phyloP scores from a whole-genome alignment of 2,888 invertebrate species.

The Panzeria rudis region DNA sequence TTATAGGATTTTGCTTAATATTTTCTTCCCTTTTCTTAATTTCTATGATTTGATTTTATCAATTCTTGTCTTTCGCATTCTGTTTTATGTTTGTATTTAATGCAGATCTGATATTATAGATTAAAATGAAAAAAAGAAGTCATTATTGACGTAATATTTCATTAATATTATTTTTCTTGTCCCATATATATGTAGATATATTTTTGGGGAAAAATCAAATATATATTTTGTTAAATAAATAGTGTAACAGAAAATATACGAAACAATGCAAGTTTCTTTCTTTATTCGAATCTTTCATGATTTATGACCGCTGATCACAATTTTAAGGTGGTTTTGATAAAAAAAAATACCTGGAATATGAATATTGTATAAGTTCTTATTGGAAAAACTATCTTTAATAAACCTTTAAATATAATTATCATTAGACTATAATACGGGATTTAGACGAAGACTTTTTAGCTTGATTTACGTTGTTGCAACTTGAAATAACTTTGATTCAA shows the following conservation, averaged over 20 bases:
- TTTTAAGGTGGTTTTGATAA: too few species aligned
- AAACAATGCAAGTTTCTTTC: background rate
- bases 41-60: slow-evolving; percentile 2
- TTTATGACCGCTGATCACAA: too few species aligned
- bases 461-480: too few species aligned
- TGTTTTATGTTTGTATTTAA: slow-evolving; percentile 1
- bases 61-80: background rate
- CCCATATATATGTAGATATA: slow-evolving; percentile 15
- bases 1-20: background rate
- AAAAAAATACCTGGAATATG: too few species aligned
- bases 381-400: too few species aligned
- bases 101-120: background rate
- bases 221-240: background rate
- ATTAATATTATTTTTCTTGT: slow-evolving; percentile 50
- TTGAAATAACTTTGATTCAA: too few species aligned
- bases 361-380: too few species aligned
- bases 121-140: background rate
- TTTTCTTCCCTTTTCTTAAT: background rate
- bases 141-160: slow-evolving; percentile 59
- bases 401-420: too few species aligned
- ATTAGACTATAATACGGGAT: too few species aligned
- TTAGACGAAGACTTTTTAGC: too few species aligned
- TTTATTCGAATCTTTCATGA: too few species aligned
- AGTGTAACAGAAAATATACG: background rate
- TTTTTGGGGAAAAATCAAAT: background rate